phyloP scores from a whole-genome alignment of 2,113 vertebrate genomes.

The Corvus moneduloides region DNA sequence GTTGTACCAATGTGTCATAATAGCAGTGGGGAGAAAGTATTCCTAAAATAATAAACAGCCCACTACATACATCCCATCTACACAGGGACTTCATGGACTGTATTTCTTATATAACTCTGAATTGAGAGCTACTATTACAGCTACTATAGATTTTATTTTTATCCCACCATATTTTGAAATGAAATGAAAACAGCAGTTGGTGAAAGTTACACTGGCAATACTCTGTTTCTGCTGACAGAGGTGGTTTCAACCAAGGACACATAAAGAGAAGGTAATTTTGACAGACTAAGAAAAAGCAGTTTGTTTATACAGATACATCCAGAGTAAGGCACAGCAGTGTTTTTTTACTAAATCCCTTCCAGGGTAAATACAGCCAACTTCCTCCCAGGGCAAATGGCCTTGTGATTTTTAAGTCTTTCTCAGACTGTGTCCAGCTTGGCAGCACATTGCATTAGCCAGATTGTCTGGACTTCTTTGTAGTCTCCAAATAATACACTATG shows the following conservation, averaged over 20 bases:
- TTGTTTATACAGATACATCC: neutral
- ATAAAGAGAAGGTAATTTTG: neutral
- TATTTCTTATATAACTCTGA: neutral
- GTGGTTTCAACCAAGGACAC: neutral
- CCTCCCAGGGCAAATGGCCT: neutral
- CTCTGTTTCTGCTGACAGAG: neutral
- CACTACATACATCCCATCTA: neutral
- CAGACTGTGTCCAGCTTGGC: neutral
- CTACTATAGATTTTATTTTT: neutral
- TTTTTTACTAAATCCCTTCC: neutral
- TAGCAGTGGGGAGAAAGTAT: neutral
- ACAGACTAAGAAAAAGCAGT: neutral
- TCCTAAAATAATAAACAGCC: neutral
- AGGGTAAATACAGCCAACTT: neutral
- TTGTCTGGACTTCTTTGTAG: neutral
- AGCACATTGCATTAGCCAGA: neutral
- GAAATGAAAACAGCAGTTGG: neutral
- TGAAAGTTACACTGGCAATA: neutral
- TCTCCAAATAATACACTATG: neutral
- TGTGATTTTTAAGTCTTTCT: neutral
- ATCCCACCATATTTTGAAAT: neutral
- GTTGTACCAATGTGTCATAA: neutral
- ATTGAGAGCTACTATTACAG: neutral
- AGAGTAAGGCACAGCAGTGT: neutral
- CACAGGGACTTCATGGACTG: neutral